phyloP scores from a whole-genome alignment of 23 tunicate genomes.

The Ciona savignyi region DNA sequence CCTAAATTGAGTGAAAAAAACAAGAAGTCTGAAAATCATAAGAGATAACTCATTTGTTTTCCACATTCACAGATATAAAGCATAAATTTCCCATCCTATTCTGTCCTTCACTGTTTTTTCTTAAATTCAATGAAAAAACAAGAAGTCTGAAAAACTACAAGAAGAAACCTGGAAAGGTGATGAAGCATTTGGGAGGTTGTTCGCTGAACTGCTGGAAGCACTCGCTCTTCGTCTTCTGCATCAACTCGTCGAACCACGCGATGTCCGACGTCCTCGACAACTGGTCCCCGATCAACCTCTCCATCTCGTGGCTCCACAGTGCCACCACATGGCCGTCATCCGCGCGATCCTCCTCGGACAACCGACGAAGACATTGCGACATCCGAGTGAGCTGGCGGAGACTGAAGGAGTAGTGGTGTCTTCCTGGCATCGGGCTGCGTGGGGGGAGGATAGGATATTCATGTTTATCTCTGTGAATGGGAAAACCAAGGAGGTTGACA shows the following conservation, averaged over 20 bases:
- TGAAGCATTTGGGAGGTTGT: conserved; percentile 23
- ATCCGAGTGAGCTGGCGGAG: conserved; percentile 73
- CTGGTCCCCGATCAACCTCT: conserved; percentile 73
- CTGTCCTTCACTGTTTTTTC: too few species aligned
- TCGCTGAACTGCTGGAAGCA: conserved; percentile 18
- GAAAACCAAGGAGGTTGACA: too few species aligned
- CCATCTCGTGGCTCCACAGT: conserved; percentile 89
- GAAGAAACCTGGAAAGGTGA: conserved; percentile 77
- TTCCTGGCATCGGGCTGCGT: conserved; percentile 86
- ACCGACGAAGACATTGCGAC: conserved; percentile 82
- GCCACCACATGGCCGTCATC: conserved; percentile 59
- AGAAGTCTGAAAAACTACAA: too few species aligned
- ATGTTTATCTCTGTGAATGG: too few species aligned
- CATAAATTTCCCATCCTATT: too few species aligned
- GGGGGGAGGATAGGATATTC: too few species aligned
- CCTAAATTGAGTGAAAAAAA: too few species aligned
- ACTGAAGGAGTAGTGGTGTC: conserved; percentile 78
- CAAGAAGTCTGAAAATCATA: too few species aligned
- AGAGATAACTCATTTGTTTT: too few species aligned
- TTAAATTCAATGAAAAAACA: too few species aligned
- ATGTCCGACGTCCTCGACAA: conserved; percentile 70
- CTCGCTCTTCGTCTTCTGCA: conserved; percentile 29
- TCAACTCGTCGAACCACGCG: conserved; percentile 55
- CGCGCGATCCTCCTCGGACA: conserved; percentile 64
- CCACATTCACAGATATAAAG: too few species aligned